These are phyloP conservation scores for Scaptomyza caliginosa DNA, from an alignment of 2,888 invertebrate species.

Conservation along the genomic window DNA sequence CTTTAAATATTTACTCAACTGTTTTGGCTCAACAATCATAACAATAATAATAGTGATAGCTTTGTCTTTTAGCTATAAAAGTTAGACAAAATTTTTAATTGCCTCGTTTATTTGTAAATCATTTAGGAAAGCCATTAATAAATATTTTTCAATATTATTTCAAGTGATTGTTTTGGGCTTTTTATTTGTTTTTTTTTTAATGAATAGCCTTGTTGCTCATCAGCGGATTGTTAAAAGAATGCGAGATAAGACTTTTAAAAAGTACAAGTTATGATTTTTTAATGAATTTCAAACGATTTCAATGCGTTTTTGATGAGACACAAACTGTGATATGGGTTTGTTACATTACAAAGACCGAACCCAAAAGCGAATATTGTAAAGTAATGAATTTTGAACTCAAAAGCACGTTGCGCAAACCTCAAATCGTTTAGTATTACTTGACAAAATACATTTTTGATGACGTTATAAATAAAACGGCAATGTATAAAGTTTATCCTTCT, in stretches of 20 bases:
- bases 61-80: slow-evolving; percentile 9
- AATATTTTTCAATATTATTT: slow-evolving; percentile 34
- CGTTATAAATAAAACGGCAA: slow-evolving; percentile 43
- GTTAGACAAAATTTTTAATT: slow-evolving; percentile 39
- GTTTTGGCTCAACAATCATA: slow-evolving; percentile 18
- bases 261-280: slow-evolving; percentile 65
- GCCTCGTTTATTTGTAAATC: slow-evolving; percentile 50
- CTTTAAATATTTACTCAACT: slow-evolving; percentile 57
- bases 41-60: slow-evolving; percentile 9
- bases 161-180: slow-evolving; percentile 4
- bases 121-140: slow-evolving; percentile 45
- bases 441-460: slow-evolving; percentile 65
- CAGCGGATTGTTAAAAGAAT: slow-evolving; percentile 48
- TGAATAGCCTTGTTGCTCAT: slow-evolving; percentile 45
- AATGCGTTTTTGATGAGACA: slow-evolving; percentile 69
- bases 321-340: slow-evolving; percentile 54
- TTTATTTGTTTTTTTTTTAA: slow-evolving; percentile 4
- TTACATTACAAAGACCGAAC: slow-evolving; percentile 50
- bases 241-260: slow-evolving; percentile 51
- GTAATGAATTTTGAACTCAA: slow-evolving; percentile 52
- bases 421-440: slow-evolving; percentile 62
- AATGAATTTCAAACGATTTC: slow-evolving; percentile 72
- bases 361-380: slow-evolving; percentile 8
- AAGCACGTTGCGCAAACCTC: slow-evolving; percentile 68
- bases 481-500: slow-evolving; percentile 15